These are phyloP conservation scores for Melanerpes formicivorus DNA, from an alignment of 2,113 vertebrate genomes.

Conservation along the genomic window DNA sequence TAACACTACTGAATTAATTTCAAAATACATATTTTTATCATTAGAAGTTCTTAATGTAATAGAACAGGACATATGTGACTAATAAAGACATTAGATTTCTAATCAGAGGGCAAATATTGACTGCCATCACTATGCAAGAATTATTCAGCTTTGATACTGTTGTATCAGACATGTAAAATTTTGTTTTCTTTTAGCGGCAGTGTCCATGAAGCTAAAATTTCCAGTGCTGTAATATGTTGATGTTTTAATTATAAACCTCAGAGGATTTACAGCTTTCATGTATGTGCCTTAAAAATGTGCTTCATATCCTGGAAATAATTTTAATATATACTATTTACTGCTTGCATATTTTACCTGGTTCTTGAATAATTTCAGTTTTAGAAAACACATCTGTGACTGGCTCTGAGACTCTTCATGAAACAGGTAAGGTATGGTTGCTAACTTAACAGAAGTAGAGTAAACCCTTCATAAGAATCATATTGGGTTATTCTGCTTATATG, in stretches of 20 bases:
- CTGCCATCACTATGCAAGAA: neutral
- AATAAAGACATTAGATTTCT: conserved; percentile 29
- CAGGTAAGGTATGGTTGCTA: neutral
- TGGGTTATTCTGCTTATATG: neutral
- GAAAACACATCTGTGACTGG: neutral
- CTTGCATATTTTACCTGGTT: neutral
- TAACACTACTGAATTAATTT: neutral
- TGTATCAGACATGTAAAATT: conserved; percentile 20
- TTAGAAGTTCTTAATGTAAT: neutral
- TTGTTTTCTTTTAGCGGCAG: conserved; percentile 2
- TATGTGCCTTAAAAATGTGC: neutral
- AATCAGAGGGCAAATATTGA: conserved; percentile 32
- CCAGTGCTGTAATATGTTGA: neutral
- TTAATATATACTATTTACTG: neutral
- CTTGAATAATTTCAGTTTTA: neutral
- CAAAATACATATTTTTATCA: neutral
- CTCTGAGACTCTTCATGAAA: neutral
- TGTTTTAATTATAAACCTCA: conserved; percentile 34
- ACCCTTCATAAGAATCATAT: neutral
- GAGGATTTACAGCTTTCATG: neutral
- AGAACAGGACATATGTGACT: neutral
- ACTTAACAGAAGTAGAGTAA: neutral
- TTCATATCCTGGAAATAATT: neutral
- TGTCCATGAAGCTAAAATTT: neutral
- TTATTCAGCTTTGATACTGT: conserved; percentile 42